Percentiles rank a stretch among this genome's conserved stretches.
phyloP scores from a whole-genome alignment of 2,113 vertebrate genomes.

The Trogon melanurus region DNA sequence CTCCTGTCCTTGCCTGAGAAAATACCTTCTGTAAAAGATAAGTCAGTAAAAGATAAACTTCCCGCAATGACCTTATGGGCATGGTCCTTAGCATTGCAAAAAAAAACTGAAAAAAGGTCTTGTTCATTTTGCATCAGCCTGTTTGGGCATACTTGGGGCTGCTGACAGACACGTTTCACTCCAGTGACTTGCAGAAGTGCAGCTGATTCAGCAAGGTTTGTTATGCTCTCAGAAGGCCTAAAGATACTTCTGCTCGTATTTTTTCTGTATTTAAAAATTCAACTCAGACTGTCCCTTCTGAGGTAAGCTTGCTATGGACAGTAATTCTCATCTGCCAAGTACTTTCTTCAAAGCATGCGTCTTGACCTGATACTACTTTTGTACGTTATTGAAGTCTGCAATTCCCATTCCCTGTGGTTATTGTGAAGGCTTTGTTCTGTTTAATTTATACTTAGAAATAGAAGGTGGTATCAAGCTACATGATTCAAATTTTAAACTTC shows the following conservation, averaged over 20 bases:
- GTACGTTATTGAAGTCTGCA: background rate
- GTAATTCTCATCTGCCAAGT: background rate
- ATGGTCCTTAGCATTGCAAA: background rate
- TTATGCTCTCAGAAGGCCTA: background rate
- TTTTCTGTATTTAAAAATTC: constrained; percentile 15
- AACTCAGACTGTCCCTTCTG: background rate
- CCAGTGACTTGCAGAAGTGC: background rate
- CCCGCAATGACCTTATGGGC: background rate
- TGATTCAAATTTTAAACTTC: constrained; percentile 7
- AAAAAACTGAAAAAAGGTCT: background rate
- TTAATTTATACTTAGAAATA: constrained; percentile 7
- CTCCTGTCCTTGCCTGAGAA: background rate
- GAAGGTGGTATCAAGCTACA: background rate
- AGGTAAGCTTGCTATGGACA: background rate
- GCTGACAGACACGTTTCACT: background rate
- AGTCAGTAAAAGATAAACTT: background rate
- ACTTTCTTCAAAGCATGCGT: background rate
- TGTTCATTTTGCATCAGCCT: too few relatives aligned
- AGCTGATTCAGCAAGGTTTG: background rate
- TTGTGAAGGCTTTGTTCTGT: background rate
- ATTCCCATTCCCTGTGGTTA: background rate
- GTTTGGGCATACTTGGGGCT: background rate
- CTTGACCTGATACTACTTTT: background rate
- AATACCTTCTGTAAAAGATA: background rate
- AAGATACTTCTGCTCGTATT: background rate